Conservation (phyloP, 2,113 vertebrate genomes). For the Zosterops lateralis region DNA sequence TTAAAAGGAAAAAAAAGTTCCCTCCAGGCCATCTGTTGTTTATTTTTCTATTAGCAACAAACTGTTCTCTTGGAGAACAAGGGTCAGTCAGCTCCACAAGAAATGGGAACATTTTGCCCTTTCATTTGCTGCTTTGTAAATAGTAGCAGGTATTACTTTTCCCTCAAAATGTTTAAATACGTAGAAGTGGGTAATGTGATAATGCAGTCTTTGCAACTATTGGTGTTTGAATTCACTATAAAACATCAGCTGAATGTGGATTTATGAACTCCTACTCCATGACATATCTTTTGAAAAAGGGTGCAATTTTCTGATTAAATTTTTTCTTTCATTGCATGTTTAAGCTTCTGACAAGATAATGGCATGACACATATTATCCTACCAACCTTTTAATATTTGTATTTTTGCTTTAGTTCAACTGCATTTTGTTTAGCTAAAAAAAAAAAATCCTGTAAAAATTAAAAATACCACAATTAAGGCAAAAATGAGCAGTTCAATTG, state of each 20-base stretch:
- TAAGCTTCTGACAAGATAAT: not conserved
- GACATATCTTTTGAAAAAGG: not conserved
- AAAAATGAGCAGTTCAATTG: not conserved
- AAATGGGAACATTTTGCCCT: constrained; percentile 15
- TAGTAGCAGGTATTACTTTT: constrained; percentile 18
- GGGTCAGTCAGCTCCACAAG: constrained; percentile 9
- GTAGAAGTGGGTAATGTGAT: not conserved
- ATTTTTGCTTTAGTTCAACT: not conserved
- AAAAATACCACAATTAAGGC: not conserved
- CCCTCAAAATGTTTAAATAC: constrained; percentile 5
- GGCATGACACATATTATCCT: not conserved
- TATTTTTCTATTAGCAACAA: constrained; percentile 60
- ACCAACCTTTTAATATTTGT: not conserved
- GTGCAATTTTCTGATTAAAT: not conserved
- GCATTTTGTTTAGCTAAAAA: not conserved
- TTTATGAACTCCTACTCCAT: not conserved
- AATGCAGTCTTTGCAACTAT: not conserved
- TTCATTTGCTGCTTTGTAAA: constrained; percentile 35
- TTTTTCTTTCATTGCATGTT: not conserved
- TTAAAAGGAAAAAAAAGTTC: constrained; percentile 8
- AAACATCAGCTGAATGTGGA: not conserved
- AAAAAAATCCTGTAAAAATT: not conserved
- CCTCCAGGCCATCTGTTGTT: constrained; percentile 58
- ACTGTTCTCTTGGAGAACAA: constrained; percentile 39
- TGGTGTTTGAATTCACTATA: not conserved